These are phyloP conservation scores for Emydocephalus ijimae DNA, from an alignment of 2,113 vertebrate species.

Conservation along the genomic window DNA sequence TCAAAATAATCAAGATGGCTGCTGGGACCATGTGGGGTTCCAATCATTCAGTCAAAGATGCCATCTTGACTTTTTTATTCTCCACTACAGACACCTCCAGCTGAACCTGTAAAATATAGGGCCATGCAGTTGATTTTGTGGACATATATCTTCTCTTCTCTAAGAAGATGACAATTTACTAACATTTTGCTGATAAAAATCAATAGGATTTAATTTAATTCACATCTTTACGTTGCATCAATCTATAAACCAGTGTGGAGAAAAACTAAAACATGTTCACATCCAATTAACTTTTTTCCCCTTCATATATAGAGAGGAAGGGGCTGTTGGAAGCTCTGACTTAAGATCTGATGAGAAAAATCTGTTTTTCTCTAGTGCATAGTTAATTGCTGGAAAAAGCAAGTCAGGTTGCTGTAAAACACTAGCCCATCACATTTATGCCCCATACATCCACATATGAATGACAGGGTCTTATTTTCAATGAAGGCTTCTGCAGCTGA, in stretches of 20 bases:
- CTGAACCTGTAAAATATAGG: not conserved
- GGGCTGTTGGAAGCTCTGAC: not conserved
- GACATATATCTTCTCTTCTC: not conserved
- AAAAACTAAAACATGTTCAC: not conserved
- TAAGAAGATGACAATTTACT: not conserved
- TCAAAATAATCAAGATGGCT: not conserved
- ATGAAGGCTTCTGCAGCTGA: too few species aligned
- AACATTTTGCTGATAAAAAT: not conserved
- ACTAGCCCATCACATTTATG: not conserved
- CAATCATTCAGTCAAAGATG: not conserved
- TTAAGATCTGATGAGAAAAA: not conserved
- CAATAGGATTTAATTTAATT: not conserved
- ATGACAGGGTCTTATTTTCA: too few species aligned
- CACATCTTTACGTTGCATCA: not conserved
- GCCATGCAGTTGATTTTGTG: not conserved
- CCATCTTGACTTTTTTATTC: not conserved
- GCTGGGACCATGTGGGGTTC: not conserved
- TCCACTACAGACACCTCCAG: not conserved
- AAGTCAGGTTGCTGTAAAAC: not conserved
- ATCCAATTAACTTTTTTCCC: not conserved
- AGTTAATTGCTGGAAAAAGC: not conserved
- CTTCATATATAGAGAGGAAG: not conserved
- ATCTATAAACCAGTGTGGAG: not conserved
- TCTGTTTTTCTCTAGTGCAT: not conserved
- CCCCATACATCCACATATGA: not conserved